Percentiles rank a stretch among this genome's conserved stretches.
These are phyloP conservation scores for Aythya baeri DNA, from an alignment of 2,113 vertebrate species.

Conservation along the genomic window DNA sequence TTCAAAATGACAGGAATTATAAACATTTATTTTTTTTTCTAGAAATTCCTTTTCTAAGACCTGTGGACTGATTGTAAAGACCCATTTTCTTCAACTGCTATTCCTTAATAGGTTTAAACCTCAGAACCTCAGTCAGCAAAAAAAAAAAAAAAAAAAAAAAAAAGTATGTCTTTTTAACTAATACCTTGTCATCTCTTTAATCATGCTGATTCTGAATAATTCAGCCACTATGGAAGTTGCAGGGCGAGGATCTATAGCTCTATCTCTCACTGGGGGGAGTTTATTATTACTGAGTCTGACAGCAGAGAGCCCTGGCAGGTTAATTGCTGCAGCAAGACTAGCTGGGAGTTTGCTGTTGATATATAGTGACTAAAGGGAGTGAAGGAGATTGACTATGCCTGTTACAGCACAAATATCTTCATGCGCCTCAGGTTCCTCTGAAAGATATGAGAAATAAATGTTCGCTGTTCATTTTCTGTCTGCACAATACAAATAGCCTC, in stretches of 20 bases:
- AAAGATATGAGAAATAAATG: conserved; percentile 85
- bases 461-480: conserved; percentile 82
- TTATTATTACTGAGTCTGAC: conserved; percentile 80
- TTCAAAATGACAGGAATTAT: conserved; percentile 59
- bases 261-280: conserved; percentile 70
- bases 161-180: conserved; percentile 76
- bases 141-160: neutral
- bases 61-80: neutral
- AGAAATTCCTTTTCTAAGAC: conserved; percentile 43
- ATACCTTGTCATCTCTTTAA: conserved; percentile 82
- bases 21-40: conserved; percentile 47
- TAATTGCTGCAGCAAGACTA: conserved; percentile 82
- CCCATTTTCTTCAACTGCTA: conserved; percentile 15
- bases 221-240: conserved; percentile 75
- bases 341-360: conserved; percentile 79
- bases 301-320: conserved; percentile 80
- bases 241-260: conserved; percentile 73
- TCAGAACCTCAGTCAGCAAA: conserved; percentile 53
- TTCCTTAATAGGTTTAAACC: conserved; percentile 75
- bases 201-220: conserved; percentile 83
- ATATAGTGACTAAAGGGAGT: conserved; percentile 77
- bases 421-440: conserved; percentile 81
- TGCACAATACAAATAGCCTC: conserved; percentile 84
- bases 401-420: conserved; percentile 82
- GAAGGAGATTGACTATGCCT: conserved; percentile 81